A percentile compares a stretch with the other conserved stretches of the same genome.
These are phyloP conservation scores for Semotilus atromaculatus DNA, from an alignment of 2,797 vertebrate genomes.

Conservation along the genomic window DNA sequence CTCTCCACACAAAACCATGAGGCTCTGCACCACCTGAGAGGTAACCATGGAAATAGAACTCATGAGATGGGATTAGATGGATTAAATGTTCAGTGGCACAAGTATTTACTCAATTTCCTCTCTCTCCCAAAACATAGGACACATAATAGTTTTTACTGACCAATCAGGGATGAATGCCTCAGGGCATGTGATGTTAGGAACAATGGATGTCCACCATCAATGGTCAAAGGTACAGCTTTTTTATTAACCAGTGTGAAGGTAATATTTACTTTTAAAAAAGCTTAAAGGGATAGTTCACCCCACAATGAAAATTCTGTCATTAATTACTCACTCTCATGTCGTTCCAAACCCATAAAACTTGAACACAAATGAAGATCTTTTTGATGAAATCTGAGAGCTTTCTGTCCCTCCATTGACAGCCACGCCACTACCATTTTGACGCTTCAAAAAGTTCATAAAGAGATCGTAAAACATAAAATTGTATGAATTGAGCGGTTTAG, in stretches of 20 bases:
- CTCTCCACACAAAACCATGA: slow-evolving; percentile 89
- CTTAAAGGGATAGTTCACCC: neutral
- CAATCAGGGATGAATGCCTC: slow-evolving; percentile 91
- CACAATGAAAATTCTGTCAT: no score
- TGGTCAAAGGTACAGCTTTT: slow-evolving; percentile 88
- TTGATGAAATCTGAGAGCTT: no score
- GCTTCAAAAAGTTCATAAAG: no score
- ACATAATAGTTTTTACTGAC: slow-evolving; percentile 89
- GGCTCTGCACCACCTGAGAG: slow-evolving; percentile 84
- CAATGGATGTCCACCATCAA: slow-evolving; percentile 95
- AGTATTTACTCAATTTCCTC: neutral
- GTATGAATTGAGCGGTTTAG: no score
- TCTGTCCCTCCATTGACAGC: no score
- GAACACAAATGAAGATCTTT: no score
- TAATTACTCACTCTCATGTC: no score
- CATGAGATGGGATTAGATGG: neutral
- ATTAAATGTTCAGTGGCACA: neutral
- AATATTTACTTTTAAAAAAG: neutral
- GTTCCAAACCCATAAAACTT: no score
- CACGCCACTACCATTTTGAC: no score
- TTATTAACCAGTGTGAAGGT: neutral
- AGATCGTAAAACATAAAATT: no score
- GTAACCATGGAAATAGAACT: slow-evolving; percentile 69
- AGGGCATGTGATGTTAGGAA: slow-evolving; percentile 93
- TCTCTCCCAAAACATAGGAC: slow-evolving; percentile 74